A percentile compares a stretch with the other conserved stretches of the same genome.
phyloP scores from a whole-genome alignment of 2,888 invertebrate genomes.

The Pristionchus maxplancki region DNA sequence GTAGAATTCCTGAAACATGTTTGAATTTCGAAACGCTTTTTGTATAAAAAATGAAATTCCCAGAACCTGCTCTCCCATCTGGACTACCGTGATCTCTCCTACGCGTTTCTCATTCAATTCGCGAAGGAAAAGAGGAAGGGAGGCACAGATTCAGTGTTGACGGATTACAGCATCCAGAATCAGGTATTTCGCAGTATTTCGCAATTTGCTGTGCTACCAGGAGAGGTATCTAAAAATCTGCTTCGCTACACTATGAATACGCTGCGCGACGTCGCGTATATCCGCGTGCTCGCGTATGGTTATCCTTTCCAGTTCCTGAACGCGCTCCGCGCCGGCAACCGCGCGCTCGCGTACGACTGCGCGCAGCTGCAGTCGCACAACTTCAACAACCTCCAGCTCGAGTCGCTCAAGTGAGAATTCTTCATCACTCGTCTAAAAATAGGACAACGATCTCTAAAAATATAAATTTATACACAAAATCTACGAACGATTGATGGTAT shows the following conservation, averaged over 20 bases:
- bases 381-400: constrained; percentile 78
- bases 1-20: not conserved
- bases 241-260: no score
- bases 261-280: no score
- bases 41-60: no score
- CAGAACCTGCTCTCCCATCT: not conserved
- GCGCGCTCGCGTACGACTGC: not conserved
- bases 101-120: not conserved
- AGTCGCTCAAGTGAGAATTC: constrained; percentile 46
- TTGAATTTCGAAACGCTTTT: not conserved
- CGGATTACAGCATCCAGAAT: not conserved
- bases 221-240: no score
- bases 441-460: no score
- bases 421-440: not conserved
- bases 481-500: no score
- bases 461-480: no score
- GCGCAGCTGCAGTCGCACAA: constrained; percentile 53
- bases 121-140: constrained; percentile 21
- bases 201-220: no score
- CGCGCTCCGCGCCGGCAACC: constrained; percentile 18
- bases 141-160: not conserved
- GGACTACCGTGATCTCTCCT: not conserved
- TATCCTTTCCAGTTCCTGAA: constrained; percentile 13
- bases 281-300: no score
- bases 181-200: no score